These are phyloP conservation scores for Sciurus vulgaris DNA, from an alignment of 2,797 vertebrate genomes.

Conservation along the genomic window DNA sequence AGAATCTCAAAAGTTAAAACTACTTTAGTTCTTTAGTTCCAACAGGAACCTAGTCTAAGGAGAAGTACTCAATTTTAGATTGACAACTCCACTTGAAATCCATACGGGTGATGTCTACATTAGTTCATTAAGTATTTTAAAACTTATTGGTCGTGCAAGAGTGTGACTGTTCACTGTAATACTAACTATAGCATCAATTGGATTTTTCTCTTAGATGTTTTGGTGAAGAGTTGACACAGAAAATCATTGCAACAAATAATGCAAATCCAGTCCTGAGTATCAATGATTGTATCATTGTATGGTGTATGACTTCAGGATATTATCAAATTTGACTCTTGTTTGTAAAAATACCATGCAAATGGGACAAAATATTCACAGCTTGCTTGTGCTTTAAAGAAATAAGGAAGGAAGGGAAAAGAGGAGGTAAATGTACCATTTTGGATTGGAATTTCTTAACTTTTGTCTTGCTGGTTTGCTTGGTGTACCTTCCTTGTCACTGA, in stretches of 20 bases:
- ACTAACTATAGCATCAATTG: background rate
- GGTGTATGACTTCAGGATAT: background rate
- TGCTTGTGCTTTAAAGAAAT: background rate
- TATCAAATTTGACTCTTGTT: background rate
- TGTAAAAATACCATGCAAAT: background rate
- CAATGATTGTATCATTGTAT: background rate
- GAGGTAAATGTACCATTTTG: background rate
- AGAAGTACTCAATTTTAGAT: background rate
- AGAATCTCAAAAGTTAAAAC: background rate
- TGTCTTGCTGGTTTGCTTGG: background rate
- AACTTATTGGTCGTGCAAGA: background rate
- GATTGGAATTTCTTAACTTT: background rate
- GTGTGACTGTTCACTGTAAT: background rate
- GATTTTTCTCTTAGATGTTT: constrained; percentile 14
- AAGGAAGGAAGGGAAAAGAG: background rate
- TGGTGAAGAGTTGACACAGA: background rate
- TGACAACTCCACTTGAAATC: background rate
- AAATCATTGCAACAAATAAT: constrained; percentile 16
- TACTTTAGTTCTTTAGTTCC: background rate
- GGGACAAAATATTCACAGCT: background rate
- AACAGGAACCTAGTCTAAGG: background rate
- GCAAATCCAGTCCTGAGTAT: background rate
- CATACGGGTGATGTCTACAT: background rate
- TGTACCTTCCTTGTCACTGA: background rate
- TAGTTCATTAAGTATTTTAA: background rate